These are phyloP conservation scores for Clarias batrachus DNA, from an alignment of 2,113 vertebrate species.

Conservation along the genomic window DNA sequence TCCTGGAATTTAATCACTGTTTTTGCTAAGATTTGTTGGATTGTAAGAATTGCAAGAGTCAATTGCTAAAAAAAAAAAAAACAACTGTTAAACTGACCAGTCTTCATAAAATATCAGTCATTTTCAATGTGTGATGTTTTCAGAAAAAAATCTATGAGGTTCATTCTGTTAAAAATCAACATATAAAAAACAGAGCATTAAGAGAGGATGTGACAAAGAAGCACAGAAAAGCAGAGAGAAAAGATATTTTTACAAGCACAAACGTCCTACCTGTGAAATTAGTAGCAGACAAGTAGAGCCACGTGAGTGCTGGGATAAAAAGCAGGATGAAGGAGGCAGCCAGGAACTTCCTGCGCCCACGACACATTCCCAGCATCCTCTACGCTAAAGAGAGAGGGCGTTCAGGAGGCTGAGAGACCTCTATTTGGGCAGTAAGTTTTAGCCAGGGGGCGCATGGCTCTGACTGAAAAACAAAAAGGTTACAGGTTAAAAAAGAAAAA, in stretches of 20 bases:
- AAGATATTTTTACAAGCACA: background rate
- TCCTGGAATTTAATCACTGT: background rate
- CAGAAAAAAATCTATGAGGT: background rate
- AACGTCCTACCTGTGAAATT: constrained; percentile 85
- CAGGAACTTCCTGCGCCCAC: constrained; percentile 97
- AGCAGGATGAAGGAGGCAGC: constrained; percentile 88
- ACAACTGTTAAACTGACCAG: constrained; percentile 17
- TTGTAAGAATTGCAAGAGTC: background rate
- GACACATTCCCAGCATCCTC: constrained; percentile 99
- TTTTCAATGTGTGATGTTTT: background rate
- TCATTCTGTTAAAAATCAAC: background rate
- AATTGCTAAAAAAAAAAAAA: background rate
- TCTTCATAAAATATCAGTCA: background rate
- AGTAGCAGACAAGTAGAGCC: constrained; percentile 93
- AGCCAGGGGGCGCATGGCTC: constrained; percentile 83
- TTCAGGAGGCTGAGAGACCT: constrained; percentile 71
- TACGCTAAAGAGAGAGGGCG: constrained; percentile 65
- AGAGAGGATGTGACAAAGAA: background rate
- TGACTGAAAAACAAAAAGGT: constrained; percentile 59
- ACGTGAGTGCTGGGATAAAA: constrained; percentile 92
- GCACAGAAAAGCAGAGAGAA: background rate
- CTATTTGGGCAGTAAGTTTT: constrained; percentile 80
- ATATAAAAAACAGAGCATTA: background rate
- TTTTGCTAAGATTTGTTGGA: background rate
- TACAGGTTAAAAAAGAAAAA: background rate